Evolutionary conservation across 2,888 invertebrate genomes (phyloP).

Genomic region (Apantesis nais): DNA sequence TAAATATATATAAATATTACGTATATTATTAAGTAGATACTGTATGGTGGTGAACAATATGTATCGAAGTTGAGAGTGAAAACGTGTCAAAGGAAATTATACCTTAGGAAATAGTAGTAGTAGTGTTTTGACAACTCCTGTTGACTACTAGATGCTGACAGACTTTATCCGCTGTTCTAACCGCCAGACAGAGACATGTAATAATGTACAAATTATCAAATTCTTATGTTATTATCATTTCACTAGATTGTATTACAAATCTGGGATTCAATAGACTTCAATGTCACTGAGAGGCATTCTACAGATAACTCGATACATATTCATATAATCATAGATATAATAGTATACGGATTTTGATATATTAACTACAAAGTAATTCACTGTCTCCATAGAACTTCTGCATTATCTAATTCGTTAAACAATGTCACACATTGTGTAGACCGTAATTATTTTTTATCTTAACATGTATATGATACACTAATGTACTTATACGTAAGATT

Average conservation of each 20-base stretch:
- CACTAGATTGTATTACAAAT: no score
- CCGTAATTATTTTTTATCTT: conserved; percentile 47
- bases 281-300: neutral
- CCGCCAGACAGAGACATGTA: neutral
- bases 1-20: conserved; percentile 9
- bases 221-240: neutral
- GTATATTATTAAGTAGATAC: conserved; percentile 4
- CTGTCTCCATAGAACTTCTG: conserved; percentile 30
- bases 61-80: neutral
- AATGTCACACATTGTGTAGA: conserved; percentile 67
- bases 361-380: neutral
- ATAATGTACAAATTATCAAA: neutral
- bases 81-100: neutral
- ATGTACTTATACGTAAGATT: conserved; percentile 56
- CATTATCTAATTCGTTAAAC: conserved; percentile 42
- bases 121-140: no score
- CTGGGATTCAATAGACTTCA: neutral
- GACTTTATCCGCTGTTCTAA: no score
- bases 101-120: no score
- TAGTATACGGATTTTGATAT: neutral
- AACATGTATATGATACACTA: conserved; percentile 48
- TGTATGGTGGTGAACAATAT: neutral
- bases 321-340: conserved; percentile 6
- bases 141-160: no score
- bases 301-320: neutral